Evolutionary conservation across 2,797 vertebrate species (phyloP).

Genomic region (Molossus molossus): DNA sequence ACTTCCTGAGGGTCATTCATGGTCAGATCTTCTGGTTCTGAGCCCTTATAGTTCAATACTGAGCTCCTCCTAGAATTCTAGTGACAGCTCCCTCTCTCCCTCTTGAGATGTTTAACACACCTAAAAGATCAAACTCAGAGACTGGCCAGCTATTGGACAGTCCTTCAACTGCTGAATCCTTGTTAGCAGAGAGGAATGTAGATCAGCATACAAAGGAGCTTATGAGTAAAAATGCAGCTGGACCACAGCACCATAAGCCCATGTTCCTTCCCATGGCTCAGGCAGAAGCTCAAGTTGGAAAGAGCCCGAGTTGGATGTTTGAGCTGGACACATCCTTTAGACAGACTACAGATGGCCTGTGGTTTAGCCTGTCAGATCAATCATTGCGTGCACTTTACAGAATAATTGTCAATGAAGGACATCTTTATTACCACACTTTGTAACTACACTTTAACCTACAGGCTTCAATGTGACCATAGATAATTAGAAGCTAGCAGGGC

Average conservation of each 20-base stretch:
- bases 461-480: slow-evolving; percentile 1
- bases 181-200: neutral
- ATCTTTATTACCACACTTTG: slow-evolving; percentile 64
- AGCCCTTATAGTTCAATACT: neutral
- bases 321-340: neutral
- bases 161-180: neutral
- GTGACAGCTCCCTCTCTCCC: neutral
- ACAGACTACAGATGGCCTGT: slow-evolving; percentile 42
- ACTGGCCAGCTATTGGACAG: neutral
- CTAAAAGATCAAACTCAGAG: slow-evolving; percentile 23
- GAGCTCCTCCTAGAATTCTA: neutral
- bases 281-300: slow-evolving; percentile 54
- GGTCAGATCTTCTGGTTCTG: neutral
- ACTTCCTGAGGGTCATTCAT: neutral
- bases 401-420: slow-evolving; percentile 33
- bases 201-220: neutral
- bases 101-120: neutral
- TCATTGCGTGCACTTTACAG: slow-evolving; percentile 52
- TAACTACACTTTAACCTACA: slow-evolving; percentile 37
- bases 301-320: neutral
- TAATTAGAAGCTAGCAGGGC: slow-evolving; percentile 29
- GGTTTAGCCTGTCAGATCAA: slow-evolving; percentile 58
- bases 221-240: neutral
- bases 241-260: neutral
- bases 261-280: neutral